Percentiles rank a stretch among this genome's conserved stretches.
Evolutionary conservation across 2,888 invertebrate genomes (phyloP).

Genomic region (Cetonia aurata): DNA sequence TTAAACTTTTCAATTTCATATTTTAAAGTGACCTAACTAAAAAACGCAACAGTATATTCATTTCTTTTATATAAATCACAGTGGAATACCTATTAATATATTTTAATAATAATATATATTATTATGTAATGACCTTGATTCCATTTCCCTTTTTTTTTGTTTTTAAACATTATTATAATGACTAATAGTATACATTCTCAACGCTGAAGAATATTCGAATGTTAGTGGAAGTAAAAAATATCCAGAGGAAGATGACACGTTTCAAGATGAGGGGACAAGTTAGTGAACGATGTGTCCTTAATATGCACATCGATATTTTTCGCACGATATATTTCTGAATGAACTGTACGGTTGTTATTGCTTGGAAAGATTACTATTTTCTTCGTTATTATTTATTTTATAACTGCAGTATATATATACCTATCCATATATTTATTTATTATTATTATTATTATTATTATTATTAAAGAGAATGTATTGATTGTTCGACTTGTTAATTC

Average conservation of each 20-base stretch:
- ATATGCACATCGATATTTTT: neutral
- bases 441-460: neutral
- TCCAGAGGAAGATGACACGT: neutral
- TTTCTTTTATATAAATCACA: constrained; percentile 30
- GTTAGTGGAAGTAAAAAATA: neutral
- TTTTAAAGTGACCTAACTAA: constrained; percentile 26
- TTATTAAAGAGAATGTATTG: constrained; percentile 41
- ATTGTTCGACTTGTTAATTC: constrained; percentile 33
- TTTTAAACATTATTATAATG: neutral
- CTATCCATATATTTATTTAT: too few species aligned
- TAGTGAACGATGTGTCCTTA: constrained; percentile 4
- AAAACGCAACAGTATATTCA: constrained; percentile 20
- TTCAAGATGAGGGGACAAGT: neutral
- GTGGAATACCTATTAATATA: constrained; percentile 32
- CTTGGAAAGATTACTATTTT: constrained; percentile 31
- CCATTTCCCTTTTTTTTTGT: too few species aligned
- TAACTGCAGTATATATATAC: too few species aligned
- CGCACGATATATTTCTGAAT: neutral
- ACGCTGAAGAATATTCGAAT: constrained; percentile 1
- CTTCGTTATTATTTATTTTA: constrained; percentile 25
- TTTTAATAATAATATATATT: constrained; percentile 4
- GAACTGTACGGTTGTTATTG: constrained; percentile 21
- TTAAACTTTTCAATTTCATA: constrained; percentile 1
- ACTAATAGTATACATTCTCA: constrained; percentile 37
- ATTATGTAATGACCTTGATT: neutral